phyloP scores from a whole-genome alignment of 2,113 vertebrate species.

The Tautogolabrus adspersus region DNA sequence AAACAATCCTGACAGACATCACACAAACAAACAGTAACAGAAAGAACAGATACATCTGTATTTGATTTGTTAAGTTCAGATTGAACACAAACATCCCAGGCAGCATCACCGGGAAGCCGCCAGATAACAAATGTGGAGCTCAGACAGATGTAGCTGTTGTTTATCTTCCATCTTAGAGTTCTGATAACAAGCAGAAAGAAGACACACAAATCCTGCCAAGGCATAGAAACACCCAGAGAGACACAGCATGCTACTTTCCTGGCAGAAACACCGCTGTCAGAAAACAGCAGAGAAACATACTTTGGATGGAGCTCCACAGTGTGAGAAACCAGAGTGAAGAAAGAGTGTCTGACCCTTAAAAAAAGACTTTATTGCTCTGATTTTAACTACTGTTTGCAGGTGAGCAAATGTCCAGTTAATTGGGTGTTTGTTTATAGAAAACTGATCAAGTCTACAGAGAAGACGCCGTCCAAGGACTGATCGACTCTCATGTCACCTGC shows the following conservation, averaged over 20 bases:
- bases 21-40: not conserved
- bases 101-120: not conserved
- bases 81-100: not conserved
- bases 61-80: not conserved
- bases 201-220: not conserved
- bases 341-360: not conserved
- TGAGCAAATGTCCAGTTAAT: not conserved
- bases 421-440: not conserved
- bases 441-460: not conserved
- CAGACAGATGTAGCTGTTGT: not conserved
- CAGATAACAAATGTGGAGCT: not conserved
- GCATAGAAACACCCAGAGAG: not conserved
- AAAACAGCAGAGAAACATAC: not conserved
- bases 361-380: not conserved
- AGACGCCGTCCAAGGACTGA: not conserved
- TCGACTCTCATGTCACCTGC: too few species aligned
- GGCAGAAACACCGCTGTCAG: not conserved
- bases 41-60: not conserved
- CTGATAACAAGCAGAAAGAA: not conserved
- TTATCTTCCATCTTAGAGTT: conserved; percentile 1
- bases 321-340: not conserved
- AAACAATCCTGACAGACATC: not conserved
- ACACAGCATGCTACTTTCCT: not conserved
- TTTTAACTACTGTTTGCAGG: not conserved
- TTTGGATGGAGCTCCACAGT: not conserved